Percentiles rank a stretch among this genome's conserved stretches.
Evolutionary conservation across 2,888 invertebrate species (phyloP).

Genomic region (Drosophila paranaensis): DNA sequence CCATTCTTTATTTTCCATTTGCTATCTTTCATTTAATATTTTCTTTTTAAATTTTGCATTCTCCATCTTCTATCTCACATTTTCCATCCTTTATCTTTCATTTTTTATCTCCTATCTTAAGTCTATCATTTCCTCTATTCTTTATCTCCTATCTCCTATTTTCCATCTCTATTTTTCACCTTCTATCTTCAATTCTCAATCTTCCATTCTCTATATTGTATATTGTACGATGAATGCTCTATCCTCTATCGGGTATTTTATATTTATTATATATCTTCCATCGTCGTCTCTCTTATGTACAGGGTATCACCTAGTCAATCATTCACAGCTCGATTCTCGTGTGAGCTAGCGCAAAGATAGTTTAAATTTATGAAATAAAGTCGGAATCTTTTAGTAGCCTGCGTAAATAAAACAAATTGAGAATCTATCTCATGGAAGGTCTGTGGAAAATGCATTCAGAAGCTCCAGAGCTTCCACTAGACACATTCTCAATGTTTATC

Average conservation of each 20-base stretch:
- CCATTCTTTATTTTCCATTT: no score
- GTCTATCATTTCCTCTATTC: no score
- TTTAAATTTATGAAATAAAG: neutral
- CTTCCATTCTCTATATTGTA: neutral
- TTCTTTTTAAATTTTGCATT: neutral
- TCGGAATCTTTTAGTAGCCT: neutral
- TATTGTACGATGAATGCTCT: no score
- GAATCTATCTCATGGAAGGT: neutral
- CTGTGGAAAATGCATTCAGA: neutral
- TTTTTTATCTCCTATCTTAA: no score
- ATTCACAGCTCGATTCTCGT: no score
- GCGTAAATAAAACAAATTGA: slow-evolving; percentile 1
- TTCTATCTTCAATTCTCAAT: neutral
- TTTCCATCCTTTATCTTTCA: neutral
- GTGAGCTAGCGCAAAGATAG: neutral
- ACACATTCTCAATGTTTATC: slow-evolving; percentile 5
- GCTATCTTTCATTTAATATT: no score
- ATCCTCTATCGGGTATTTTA: neutral
- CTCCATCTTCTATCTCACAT: neutral
- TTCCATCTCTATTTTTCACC: neutral
- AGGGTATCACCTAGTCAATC: neutral
- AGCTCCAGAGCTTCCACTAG: neutral
- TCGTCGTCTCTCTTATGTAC: neutral
- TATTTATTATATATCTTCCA: neutral
- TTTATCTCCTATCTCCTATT: neutral